Evolutionary conservation across 2,113 vertebrate species (phyloP).

Genomic region (Orthonyx spaldingii): DNA sequence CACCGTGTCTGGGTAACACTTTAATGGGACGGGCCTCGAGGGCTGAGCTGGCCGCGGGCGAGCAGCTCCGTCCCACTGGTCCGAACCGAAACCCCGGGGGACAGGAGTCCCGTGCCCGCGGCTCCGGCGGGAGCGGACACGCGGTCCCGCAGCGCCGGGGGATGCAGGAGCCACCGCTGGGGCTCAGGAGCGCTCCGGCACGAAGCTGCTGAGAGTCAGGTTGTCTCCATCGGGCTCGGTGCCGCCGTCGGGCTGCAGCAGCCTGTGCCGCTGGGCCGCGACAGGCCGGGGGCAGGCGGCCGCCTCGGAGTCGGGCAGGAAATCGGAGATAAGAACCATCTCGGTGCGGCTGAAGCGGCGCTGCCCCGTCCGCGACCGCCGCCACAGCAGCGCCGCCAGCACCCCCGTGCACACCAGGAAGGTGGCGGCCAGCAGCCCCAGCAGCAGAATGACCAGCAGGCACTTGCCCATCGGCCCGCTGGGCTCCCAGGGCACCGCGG

Average conservation of each 20-base stretch:
- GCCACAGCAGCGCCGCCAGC: slow-evolving; percentile 77
- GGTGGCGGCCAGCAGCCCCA: slow-evolving; percentile 75
- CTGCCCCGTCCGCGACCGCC: slow-evolving; percentile 39
- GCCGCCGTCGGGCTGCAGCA: slow-evolving; percentile 22
- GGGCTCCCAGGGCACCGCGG: neutral
- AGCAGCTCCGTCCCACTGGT: rapidly evolving
- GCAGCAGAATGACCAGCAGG: slow-evolving; percentile 76
- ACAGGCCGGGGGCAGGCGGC: neutral
- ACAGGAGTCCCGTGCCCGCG: neutral
- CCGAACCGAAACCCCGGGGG: neutral
- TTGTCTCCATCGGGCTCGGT: slow-evolving; percentile 73
- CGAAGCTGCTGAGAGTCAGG: slow-evolving; percentile 87
- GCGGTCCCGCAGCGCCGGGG: neutral
- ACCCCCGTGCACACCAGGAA: slow-evolving; percentile 80
- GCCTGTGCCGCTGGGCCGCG: neutral
- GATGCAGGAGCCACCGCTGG: rapidly evolving
- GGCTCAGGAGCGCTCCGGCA: slow-evolving; percentile 72
- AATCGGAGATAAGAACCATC: slow-evolving; percentile 87
- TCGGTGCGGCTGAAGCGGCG: slow-evolving; percentile 68
- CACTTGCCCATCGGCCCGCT: slow-evolving; percentile 60
- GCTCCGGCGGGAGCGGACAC: neutral
- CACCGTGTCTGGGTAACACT: neutral
- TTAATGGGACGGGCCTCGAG: neutral
- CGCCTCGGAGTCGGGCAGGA: slow-evolving; percentile 70
- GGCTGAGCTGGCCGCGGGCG: neutral